Conservation (phyloP, 2,797 vertebrate genomes). For the Florisuga fusca region DNA sequence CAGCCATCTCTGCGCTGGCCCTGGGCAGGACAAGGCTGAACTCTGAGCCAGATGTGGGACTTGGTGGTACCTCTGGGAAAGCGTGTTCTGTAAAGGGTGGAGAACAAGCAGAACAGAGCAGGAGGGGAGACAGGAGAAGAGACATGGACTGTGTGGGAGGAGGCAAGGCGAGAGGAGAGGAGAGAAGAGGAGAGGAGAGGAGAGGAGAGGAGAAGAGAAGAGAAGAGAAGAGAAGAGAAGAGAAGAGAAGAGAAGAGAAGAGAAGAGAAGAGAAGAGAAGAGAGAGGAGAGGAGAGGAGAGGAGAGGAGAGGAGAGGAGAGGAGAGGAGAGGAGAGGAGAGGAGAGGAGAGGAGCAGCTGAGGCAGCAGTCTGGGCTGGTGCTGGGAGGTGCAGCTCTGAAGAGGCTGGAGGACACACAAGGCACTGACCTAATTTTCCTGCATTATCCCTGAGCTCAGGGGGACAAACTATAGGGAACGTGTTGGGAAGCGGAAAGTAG, state of each 20-base stretch:
- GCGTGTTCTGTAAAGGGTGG: accelerated
- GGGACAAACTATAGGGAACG: background rate
- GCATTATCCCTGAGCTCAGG: no score
- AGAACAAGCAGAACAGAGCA: background rate
- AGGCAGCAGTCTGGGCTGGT: accelerated
- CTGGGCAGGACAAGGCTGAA: accelerated
- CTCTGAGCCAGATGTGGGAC: accelerated
- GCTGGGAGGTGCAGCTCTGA: background rate
- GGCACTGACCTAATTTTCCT: background rate
- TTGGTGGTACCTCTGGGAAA: background rate
- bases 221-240: no score
- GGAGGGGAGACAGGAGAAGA: background rate
- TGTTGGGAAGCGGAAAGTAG: background rate
- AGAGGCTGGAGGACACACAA: background rate
- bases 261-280: no score
- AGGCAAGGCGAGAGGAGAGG: no score
- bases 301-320: no score
- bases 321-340: no score
- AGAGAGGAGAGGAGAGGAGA: no score
- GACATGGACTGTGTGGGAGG: no score
- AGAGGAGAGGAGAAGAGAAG: no score
- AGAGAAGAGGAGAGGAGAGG: no score
- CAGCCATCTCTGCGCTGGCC: accelerated
- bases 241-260: no score
- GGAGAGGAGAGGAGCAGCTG: background rate